Evolutionary conservation across 2,797 vertebrate species (phyloP), one percentile per base, ranked within the genome.

Genomic region (Pyrrhura leucotis): DNA sequence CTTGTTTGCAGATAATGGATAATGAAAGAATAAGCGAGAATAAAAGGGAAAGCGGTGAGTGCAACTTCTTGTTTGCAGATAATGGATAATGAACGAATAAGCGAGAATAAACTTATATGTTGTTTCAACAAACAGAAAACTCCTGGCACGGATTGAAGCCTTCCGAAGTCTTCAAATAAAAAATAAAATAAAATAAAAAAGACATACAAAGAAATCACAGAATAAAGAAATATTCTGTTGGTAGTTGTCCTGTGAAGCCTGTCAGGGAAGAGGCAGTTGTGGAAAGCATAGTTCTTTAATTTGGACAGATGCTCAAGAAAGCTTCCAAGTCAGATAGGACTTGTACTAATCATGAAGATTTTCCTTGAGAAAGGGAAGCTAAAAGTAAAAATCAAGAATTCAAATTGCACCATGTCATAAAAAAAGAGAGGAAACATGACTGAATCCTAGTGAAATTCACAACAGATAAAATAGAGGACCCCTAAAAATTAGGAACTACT

Each of bases 341-440:
- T 71, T 50, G 9, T 25, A 51, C 16, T 33, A 54, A 72, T 6
- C 83, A 66, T 11, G 8, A 50, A 48, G 29, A 47, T 2, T 8
- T 17, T 54, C 21, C 58, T 44, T 45, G n/a, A 80, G 50, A 73
- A 88, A 23, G 6, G 62, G 29, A 73, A 65, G 29, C 9, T 16
- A 62, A 87, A 54, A 2, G 18, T 12, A 4, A 11, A 18, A 82
- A 83, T 44, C 54, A 71, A 51, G 82, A 75, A 47, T 8, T 54
- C 2, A n/a, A 50, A 73, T 33, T 29, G 59, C 5, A 18, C 10
- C 13, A 19, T 0, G 0, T 1, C 35, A n/a, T 29, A 62, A 23
- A 86, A 84, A 50, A 29, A 12, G 31, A 68, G 22, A 56, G 13
- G 8, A 83, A 72, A 4, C 20, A 28, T 14, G 11, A 21, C 14